Evolutionary conservation across 2,797 vertebrate genomes (phyloP).

Genomic region (Gadopsis bispinosus): DNA sequence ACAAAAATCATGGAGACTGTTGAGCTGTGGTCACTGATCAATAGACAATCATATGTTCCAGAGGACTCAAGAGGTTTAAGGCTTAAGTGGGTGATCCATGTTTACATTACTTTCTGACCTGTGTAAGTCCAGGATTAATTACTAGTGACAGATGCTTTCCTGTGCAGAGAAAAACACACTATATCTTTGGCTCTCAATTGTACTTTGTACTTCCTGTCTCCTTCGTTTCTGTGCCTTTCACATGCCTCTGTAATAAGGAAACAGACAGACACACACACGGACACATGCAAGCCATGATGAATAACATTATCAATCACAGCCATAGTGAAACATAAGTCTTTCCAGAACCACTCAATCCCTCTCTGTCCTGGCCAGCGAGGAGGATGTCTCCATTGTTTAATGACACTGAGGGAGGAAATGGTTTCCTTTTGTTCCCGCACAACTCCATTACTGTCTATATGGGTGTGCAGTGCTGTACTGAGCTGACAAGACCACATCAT

Average conservation of each 20-base stretch:
- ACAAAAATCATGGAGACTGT: neutral
- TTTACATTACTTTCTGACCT: constrained; percentile 3
- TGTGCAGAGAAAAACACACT: constrained; percentile 3
- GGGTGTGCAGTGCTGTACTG: constrained; percentile 46
- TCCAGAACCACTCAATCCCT: constrained; percentile 47
- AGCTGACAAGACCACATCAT: constrained; percentile 61
- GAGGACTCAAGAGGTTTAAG: constrained; percentile 1
- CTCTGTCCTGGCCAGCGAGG: constrained; percentile 55
- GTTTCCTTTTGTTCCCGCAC: constrained; percentile 66
- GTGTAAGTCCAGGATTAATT: neutral
- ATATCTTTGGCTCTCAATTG: neutral
- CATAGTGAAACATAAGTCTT: constrained; percentile 41
- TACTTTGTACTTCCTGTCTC: neutral
- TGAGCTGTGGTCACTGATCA: constrained; percentile 23
- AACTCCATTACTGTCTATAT: constrained; percentile 64
- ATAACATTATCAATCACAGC: constrained; percentile 60
- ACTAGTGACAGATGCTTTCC: neutral
- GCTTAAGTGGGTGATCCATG: constrained; percentile 11
- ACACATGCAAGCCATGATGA: constrained; percentile 27
- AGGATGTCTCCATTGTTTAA: constrained; percentile 73
- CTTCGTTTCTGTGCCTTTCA: constrained; percentile 24
- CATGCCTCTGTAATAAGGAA: constrained; percentile 33
- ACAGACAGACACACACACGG: constrained; percentile 12
- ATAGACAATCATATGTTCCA: constrained; percentile 21
- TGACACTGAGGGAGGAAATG: constrained; percentile 65